phyloP scores from a whole-genome alignment of 1,140 invertebrate species.

The Aphelinus certus region DNA sequence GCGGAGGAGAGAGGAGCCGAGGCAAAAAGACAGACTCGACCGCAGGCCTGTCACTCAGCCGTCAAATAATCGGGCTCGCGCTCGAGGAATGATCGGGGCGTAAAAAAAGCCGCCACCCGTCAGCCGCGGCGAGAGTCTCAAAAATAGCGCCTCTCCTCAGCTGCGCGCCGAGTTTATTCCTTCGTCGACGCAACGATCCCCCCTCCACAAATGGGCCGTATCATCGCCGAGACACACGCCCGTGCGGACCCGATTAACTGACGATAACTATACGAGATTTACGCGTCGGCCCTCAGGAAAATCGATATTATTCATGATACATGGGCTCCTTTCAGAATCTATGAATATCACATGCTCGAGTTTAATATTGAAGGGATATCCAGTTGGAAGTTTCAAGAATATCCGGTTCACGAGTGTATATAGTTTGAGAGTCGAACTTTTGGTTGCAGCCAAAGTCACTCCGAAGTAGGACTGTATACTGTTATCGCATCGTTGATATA shows the following conservation, averaged over 20 bases:
- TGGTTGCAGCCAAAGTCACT: too few species aligned
- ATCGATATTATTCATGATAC: too few species aligned
- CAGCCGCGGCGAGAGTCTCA: constrained; percentile 11
- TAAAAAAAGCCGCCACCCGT: constrained; percentile 28
- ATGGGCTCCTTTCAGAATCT: too few species aligned
- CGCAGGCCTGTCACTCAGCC: constrained; percentile 56
- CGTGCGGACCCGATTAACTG: constrained; percentile 26
- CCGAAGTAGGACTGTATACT: too few species aligned
- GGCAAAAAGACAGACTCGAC: constrained; percentile 42
- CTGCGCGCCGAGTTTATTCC: constrained; percentile 21
- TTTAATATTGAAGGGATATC: too few species aligned
- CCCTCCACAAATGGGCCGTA: constrained; percentile 38
- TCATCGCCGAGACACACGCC: constrained; percentile 27
- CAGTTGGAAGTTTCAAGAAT: too few species aligned
- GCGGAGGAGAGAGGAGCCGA: too few species aligned
- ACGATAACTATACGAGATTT: neutral
- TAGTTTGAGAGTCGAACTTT: too few species aligned
- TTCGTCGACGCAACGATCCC: constrained; percentile 24
- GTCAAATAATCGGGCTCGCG: constrained; percentile 52
- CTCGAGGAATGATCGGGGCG: constrained; percentile 40
- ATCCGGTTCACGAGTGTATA: too few species aligned
- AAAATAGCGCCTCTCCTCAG: constrained; percentile 41
- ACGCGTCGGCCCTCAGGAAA: too few species aligned
- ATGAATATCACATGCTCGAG: too few species aligned
- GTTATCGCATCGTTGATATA: too few species aligned